These are phyloP conservation scores for Oxytorus armatus DNA, from an alignment of 2,888 invertebrate species.

Conservation along the genomic window DNA sequence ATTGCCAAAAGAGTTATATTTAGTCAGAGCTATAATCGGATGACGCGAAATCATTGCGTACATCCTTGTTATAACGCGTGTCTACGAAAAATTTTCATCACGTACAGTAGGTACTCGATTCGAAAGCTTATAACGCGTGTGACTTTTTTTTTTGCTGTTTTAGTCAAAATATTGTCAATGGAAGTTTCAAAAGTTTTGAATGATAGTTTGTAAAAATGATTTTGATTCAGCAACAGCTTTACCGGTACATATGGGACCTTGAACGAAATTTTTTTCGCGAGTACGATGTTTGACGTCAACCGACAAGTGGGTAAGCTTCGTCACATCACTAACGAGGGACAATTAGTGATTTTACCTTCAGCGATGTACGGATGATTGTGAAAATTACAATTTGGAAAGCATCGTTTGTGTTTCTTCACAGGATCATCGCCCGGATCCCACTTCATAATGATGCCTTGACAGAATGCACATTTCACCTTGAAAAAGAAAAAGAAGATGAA, in stretches of 20 bases:
- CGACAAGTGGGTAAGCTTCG: too few relatives aligned
- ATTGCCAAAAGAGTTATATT: constrained; percentile 77
- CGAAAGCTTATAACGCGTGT: too few relatives aligned
- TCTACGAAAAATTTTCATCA: constrained; percentile 17
- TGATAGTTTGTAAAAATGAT: too few relatives aligned
- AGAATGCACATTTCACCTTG: constrained; percentile 92
- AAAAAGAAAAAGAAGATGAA: background rate
- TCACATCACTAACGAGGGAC: background rate
- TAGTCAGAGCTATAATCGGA: constrained; percentile 69
- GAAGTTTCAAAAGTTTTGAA: too few relatives aligned
- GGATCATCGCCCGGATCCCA: constrained; percentile 90
- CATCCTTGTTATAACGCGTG: constrained; percentile 20
- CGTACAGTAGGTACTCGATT: constrained; percentile 44
- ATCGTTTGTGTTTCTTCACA: constrained; percentile 88
- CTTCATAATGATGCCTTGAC: constrained; percentile 88
- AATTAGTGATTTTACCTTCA: constrained; percentile 69
- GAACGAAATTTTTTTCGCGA: too few relatives aligned
- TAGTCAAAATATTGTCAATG: too few relatives aligned
- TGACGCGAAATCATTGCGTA: constrained; percentile 59
- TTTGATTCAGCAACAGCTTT: too few relatives aligned
- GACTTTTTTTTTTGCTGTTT: background rate
- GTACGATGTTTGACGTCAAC: too few relatives aligned
- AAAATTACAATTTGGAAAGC: constrained; percentile 87
- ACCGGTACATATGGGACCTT: too few relatives aligned
- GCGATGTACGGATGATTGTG: constrained; percentile 72